These are phyloP conservation scores for Gonatopus flavifemur DNA, from an alignment of 1,140 invertebrate genomes.

Conservation along the genomic window DNA sequence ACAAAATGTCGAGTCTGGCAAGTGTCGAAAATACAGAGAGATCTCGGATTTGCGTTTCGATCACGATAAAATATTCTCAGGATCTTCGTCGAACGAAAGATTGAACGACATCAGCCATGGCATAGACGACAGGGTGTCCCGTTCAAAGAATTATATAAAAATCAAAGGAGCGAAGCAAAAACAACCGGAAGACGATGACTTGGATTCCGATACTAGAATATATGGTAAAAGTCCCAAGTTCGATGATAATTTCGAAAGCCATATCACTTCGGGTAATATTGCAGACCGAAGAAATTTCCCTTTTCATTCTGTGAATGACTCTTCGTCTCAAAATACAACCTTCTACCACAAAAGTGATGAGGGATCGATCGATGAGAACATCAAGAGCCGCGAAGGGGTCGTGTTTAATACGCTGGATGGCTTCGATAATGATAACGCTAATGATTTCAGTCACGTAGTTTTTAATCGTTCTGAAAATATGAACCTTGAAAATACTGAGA, in stretches of 20 bases:
- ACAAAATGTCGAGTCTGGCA: constrained; percentile 29
- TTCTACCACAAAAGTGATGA: constrained; percentile 33
- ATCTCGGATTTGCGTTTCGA: constrained; percentile 38
- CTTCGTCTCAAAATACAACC: constrained; percentile 14
- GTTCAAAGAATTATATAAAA: constrained; percentile 35
- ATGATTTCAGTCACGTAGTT: constrained; percentile 21
- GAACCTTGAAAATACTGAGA: constrained; percentile 29
- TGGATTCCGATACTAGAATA: constrained; percentile 45
- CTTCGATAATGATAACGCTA: constrained; percentile 41
- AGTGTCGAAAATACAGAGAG: constrained; percentile 30
- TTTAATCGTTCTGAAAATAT: constrained; percentile 5
- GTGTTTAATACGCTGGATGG: constrained; percentile 55
- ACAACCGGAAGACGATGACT: constrained; percentile 48
- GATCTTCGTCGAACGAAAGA: constrained; percentile 41
- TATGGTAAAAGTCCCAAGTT: constrained; percentile 57
- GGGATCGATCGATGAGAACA: constrained; percentile 26
- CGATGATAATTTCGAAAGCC: constrained; percentile 45
- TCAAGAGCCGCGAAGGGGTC: constrained; percentile 34
- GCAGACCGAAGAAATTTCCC: constrained; percentile 27
- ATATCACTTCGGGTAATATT: constrained; percentile 7
- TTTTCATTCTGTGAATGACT: constrained; percentile 16
- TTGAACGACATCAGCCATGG: constrained; percentile 32
- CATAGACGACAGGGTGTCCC: constrained; percentile 26
- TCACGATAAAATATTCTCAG: constrained; percentile 42
- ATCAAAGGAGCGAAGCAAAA: constrained; percentile 47